Percentiles rank a stretch among this genome's conserved stretches.
These are phyloP conservation scores for Timandra comae DNA, from an alignment of 2,888 invertebrate species.

Conservation along the genomic window DNA sequence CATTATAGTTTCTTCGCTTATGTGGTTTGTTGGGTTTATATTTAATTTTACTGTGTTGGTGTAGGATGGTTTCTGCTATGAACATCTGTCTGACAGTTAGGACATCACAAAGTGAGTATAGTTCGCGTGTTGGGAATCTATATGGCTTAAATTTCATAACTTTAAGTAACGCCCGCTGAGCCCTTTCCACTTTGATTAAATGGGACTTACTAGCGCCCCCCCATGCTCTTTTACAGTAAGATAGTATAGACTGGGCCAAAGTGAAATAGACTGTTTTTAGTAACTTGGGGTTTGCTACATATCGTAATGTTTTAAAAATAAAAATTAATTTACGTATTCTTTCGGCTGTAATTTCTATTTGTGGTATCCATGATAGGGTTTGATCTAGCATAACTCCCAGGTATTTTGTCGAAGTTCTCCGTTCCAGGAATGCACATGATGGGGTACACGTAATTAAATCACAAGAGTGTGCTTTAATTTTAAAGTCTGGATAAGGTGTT, in stretches of 20 bases:
- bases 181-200: neutral
- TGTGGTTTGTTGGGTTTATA: too few species aligned
- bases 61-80: constrained; percentile 71
- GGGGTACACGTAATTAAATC: neutral
- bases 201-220: neutral
- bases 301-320: neutral
- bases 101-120: neutral
- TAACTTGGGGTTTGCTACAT: neutral
- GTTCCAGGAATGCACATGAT: neutral
- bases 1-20: neutral
- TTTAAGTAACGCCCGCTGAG: neutral
- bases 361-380: neutral
- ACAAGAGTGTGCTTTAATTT: neutral
- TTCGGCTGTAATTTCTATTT: neutral
- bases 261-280: neutral
- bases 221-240: too few species aligned
- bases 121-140: neutral
- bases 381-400: neutral
- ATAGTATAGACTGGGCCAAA: neutral
- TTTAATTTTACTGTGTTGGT: too few species aligned
- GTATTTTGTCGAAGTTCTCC: neutral
- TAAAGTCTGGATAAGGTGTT: neutral
- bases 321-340: neutral
- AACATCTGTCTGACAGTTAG: constrained; percentile 62
- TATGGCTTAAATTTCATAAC: neutral